Evolutionary conservation across 2,113 vertebrate genomes (phyloP).

Genomic region (Coptodon rendalli): DNA sequence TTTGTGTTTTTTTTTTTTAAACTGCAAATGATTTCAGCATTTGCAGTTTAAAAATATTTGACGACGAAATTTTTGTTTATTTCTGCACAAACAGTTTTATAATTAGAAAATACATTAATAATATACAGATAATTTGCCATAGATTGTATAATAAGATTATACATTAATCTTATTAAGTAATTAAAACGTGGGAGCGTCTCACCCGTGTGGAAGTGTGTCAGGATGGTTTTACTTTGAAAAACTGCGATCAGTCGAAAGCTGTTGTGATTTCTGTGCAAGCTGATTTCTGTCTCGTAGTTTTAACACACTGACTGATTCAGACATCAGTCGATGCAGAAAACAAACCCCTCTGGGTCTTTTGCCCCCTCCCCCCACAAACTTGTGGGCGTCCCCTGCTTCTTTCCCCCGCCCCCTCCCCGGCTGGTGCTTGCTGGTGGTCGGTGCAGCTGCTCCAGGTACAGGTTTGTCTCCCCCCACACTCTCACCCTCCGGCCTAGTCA

Average conservation of each 20-base stretch:
- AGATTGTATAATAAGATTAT: neutral
- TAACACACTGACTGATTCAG: constrained; percentile 16
- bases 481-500: constrained; percentile 36
- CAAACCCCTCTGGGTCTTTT: neutral
- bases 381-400: constrained; percentile 7
- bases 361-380: neutral
- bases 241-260: constrained; percentile 3
- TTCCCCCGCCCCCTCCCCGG: neutral
- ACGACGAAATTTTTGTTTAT: neutral
- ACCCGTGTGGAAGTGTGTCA: fast-evolving
- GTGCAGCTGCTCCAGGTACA: constrained; percentile 60
- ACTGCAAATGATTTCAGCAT: fast-evolving
- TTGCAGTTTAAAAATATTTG: neutral
- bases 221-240: neutral
- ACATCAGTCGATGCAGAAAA: neutral
- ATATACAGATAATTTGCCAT: neutral
- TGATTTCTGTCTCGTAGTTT: neutral
- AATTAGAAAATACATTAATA: neutral
- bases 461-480: neutral
- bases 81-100: neutral
- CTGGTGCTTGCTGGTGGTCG: constrained; percentile 71
- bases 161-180: neutral
- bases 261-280: constrained; percentile 22
- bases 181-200: neutral
- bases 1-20: neutral